These are phyloP conservation scores for Ectemnius continuus DNA, from an alignment of 2,888 invertebrate species.

Conservation along the genomic window DNA sequence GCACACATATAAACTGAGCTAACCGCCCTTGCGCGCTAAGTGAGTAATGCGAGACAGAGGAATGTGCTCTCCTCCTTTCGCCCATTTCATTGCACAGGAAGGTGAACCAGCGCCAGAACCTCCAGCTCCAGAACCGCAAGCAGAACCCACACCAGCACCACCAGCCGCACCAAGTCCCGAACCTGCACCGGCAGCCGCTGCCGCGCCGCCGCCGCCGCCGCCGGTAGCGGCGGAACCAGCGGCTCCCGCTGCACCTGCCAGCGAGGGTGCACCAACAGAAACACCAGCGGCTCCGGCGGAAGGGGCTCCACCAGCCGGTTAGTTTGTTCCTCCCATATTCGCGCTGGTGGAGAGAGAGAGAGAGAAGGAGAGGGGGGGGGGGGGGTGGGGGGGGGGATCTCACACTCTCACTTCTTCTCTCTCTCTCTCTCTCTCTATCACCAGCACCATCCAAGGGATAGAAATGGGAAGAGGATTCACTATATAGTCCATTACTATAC, in stretches of 20 bases:
- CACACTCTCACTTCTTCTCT: too few species aligned
- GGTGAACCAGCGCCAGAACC: constrained; percentile 28
- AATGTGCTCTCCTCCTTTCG: too few species aligned
- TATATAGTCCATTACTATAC: too few species aligned
- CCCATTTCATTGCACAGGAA: neutral
- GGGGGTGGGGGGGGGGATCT: too few species aligned
- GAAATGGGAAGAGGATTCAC: too few species aligned
- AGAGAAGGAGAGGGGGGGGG: too few species aligned
- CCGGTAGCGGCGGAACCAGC: constrained; percentile 68
- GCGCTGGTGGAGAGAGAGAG: too few species aligned
- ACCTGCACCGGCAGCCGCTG: constrained; percentile 53
- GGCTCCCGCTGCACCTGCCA: constrained; percentile 64
- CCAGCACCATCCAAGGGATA: too few species aligned
- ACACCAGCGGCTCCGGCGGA: constrained; percentile 66
- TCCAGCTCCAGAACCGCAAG: constrained; percentile 55
- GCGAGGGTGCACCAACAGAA: constrained; percentile 59
- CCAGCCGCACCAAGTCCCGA: constrained; percentile 46
- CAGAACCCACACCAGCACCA: constrained; percentile 57
- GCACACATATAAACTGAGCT: too few species aligned
- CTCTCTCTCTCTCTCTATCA: too few species aligned
- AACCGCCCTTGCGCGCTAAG: too few species aligned
- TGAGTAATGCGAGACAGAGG: too few species aligned
- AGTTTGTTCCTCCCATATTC: constrained; percentile 23
- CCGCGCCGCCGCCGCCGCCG: constrained; percentile 46
- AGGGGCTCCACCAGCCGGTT: constrained; percentile 62